Evolutionary conservation across 2,113 vertebrate species (phyloP).

Genomic region (Chaetura pelagica): DNA sequence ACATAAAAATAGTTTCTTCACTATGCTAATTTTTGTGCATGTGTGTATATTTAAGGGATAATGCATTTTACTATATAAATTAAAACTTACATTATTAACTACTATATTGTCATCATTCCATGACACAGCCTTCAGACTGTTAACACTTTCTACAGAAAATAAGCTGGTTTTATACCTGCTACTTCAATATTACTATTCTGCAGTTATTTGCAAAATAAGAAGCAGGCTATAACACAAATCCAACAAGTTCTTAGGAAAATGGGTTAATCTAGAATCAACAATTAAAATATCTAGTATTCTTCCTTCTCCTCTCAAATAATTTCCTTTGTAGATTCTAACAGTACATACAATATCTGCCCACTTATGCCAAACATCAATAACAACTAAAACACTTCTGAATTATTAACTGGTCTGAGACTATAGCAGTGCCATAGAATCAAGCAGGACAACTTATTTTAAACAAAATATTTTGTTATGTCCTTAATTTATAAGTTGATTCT

Average conservation of each 20-base stretch:
- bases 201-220: neutral
- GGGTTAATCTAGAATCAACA: conserved; percentile 1
- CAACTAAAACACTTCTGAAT: conserved; percentile 32
- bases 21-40: neutral
- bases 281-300: neutral
- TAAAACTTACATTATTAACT: neutral
- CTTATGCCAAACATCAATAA: neutral
- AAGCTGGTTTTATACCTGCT: neutral
- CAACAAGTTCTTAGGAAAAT: conserved; percentile 10
- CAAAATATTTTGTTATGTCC: neutral
- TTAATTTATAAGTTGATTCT: neutral
- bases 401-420: conserved; percentile 35
- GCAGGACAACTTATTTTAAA: neutral
- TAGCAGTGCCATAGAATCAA: neutral
- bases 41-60: neutral
- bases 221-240: neutral
- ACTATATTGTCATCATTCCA: neutral
- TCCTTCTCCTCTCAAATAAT: neutral
- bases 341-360: neutral
- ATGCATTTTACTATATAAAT: neutral
- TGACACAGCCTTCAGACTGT: neutral
- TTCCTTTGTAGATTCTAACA: neutral
- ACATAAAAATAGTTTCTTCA: neutral
- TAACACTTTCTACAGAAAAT: neutral
- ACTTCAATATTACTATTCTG: neutral